phyloP scores from a whole-genome alignment of 2,113 vertebrate species.

The Limanda limanda region DNA sequence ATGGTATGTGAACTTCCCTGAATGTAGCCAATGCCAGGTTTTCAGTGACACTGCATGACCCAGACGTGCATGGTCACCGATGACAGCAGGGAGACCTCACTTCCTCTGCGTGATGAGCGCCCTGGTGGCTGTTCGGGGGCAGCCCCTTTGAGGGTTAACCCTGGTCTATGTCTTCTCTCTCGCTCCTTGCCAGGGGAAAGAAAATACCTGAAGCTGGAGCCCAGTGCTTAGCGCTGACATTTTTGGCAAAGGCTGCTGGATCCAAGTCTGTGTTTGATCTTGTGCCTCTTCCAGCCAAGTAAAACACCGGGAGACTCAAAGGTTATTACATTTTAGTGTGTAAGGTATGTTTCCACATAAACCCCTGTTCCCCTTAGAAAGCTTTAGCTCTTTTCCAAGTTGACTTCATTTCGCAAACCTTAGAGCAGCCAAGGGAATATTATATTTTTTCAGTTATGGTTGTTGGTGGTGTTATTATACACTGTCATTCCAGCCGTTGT shows the following conservation, averaged over 20 bases:
- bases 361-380: constrained; percentile 69
- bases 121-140: constrained; percentile 42
- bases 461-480: constrained; percentile 67
- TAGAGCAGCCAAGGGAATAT: constrained; percentile 72
- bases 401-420: constrained; percentile 75
- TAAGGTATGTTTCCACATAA: constrained; percentile 84
- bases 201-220: constrained; percentile 82
- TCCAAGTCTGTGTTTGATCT: constrained; percentile 82
- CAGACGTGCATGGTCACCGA: constrained; percentile 35
- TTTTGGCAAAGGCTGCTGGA: constrained; percentile 83
- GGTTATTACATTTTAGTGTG: constrained; percentile 84
- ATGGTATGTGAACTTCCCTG: constrained; percentile 22
- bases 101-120: constrained; percentile 38
- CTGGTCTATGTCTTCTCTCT: constrained; percentile 59
- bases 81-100: constrained; percentile 59
- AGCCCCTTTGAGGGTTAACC: constrained; percentile 69
- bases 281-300: constrained; percentile 74
- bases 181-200: constrained; percentile 77
- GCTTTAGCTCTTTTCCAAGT: constrained; percentile 75
- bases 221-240: constrained; percentile 74
- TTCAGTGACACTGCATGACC: constrained; percentile 33
- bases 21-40: constrained; percentile 8
- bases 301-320: constrained; percentile 83
- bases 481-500: constrained; percentile 53
- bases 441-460: constrained; percentile 70